Base-by-base conservation (phyloP, 2,888 invertebrate species). In the Drosophila vallismaia region DNA sequence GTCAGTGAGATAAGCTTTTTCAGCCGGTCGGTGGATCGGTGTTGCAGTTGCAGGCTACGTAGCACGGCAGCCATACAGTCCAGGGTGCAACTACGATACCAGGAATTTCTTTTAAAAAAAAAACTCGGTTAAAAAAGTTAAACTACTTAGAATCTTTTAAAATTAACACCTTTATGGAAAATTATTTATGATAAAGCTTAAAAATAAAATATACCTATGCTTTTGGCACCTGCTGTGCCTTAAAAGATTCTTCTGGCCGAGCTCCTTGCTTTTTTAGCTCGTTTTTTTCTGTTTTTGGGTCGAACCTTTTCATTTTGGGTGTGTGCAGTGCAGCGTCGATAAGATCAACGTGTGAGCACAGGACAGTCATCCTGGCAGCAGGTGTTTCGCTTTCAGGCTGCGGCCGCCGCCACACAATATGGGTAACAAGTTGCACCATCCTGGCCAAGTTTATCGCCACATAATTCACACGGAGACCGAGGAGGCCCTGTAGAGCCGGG, bases 391-490 rank as follows among this genome's bases (percentile, higher is more conserved):
- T 77, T 70, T 71, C 75, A 64, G 71, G 62, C 60, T 57, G 71
- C 62, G 44, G 54, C 45, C 52, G 53, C 50, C 56, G 63, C 71
- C 63, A 77, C 77, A 85, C 86, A 83, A 83, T 79, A 79, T 78
- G 83, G 81, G 81, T 84, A 80, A 79, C 79, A 76, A 85, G 79
- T 77, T 74, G 73, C 75, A 63, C 77, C 71, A 71, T 73, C 73
- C 79, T 77, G 77, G 73, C 62, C 86, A 83, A 74, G 78, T 84
- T 86, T 83, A 83, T 84, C 86, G 84, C 46, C 83, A 63, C 82
- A 83, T 86, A 84, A 86, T 84, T 86, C 83, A 80, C 80, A 86
- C 86, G 79, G 76, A 56, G 28, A 86, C 86, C 83, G 76, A 56
- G 28, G 8, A 8, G 7, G 52, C 56, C 45, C 44, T 8, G 12